Base-by-base conservation (phyloP, 2,797 vertebrate genomes). In the Ambastaia sidthimunki region DNA sequence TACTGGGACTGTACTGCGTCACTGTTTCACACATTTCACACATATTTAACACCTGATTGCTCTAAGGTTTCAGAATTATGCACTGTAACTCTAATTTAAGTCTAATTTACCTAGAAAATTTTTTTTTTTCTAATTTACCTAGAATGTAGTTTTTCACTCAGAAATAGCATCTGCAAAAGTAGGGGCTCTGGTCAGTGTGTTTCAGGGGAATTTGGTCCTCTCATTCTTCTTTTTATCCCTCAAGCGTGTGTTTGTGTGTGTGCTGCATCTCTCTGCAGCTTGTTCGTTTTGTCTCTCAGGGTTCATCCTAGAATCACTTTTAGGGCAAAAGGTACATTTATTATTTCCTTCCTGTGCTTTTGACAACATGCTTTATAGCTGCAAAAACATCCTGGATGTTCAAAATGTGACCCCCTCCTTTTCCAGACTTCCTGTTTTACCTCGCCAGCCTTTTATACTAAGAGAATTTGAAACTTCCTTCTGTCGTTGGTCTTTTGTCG, bases 311-410 rank as follows among this genome's bases (percentile, higher is more conserved):
- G 73, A 25, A 52, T 28, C 44, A 52, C 52, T 65, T 62, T 19
- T 34, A 47, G 55, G 72, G 23, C 13, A 23, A 21, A 60, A 4
- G 21, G 34, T 50, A 47, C 52, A 47, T 59, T 67, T 54, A 41
- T 63, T 37, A 55, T 76, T 66, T 71, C 12, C 31, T 72, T 23
- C 66, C 62, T 21, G 31, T 72, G 62, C 50, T 48, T 72, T 70
- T 57, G 54, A 28, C 21, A 7, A 48, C 41, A 44, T 7, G 34
- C 3, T 70, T 47, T 50, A 34, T 16, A 16, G 12, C 18, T 41
- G 60, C 18, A 23, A 34, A 16, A 65, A n/a, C 16, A 3, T 37
- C 62, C 18, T 65, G 28, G 31, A 34, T 7, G 2, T 28, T 60
- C 3, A 60, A 28, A 16, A 60, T 34, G 28, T 65, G 16, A n/a